phyloP scores from a whole-genome alignment of 2,113 vertebrate species.

The Rhodinocichla rosea region DNA sequence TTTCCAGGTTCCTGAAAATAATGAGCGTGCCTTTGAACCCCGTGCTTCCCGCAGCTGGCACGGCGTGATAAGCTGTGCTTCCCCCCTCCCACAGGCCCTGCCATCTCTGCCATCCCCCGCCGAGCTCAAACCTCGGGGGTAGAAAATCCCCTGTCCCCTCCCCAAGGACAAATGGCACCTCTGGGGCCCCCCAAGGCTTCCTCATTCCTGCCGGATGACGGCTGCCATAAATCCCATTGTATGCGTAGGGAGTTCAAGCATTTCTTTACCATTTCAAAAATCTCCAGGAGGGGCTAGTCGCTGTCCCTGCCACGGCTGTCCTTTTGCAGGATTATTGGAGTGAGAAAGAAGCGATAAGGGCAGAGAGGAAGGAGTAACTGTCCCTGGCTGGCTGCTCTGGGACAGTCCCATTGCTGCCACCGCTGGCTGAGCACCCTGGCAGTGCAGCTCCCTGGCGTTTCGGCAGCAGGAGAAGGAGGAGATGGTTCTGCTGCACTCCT shows the following conservation, averaged over 20 bases:
- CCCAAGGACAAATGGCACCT: neutral
- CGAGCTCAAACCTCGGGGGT: neutral
- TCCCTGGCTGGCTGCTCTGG: neutral
- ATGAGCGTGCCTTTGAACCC: neutral
- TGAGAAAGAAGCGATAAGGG: neutral
- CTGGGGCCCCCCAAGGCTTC: neutral
- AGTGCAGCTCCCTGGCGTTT: neutral
- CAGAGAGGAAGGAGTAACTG: neutral
- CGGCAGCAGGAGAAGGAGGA: neutral
- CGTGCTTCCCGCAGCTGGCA: neutral
- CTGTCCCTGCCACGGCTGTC: neutral
- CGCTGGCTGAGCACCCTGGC: neutral
- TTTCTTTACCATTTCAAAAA: neutral
- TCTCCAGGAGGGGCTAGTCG: neutral
- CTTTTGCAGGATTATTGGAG: neutral
- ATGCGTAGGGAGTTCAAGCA: neutral
- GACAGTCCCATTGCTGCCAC: neutral
- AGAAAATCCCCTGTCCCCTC: neutral
- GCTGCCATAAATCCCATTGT: conserved; percentile 28
- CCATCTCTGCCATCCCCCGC: neutral
- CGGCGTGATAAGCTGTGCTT: neutral
- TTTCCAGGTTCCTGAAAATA: neutral
- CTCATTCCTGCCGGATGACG: neutral
- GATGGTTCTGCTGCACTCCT: neutral
- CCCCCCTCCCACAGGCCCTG: neutral